Evolutionary conservation across 2,888 invertebrate genomes (phyloP).

Genomic region (Beris chalybata): DNA sequence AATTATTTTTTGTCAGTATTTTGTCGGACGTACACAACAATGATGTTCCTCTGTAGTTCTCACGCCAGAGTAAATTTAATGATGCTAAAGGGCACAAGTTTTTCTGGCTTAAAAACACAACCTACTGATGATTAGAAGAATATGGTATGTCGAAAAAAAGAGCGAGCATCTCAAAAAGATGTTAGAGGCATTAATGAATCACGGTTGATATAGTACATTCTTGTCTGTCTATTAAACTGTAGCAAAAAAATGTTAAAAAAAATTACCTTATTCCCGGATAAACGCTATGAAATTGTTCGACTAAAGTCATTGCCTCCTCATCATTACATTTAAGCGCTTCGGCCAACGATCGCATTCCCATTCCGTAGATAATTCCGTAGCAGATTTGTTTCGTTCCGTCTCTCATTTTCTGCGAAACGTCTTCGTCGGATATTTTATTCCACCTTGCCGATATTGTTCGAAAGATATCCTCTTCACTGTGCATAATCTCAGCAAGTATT

Average conservation of each 20-base stretch:
- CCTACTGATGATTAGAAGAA: too few species aligned
- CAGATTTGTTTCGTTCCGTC: constrained; percentile 90
- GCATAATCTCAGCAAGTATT: constrained; percentile 68
- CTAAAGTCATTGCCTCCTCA: constrained; percentile 76
- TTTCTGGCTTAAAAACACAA: too few species aligned
- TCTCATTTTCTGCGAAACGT: constrained; percentile 76
- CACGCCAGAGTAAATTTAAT: too few species aligned
- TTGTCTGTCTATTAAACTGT: background rate
- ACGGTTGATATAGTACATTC: background rate
- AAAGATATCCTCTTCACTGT: constrained; percentile 75
- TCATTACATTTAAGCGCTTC: constrained; percentile 78
- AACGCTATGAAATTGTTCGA: constrained; percentile 76
- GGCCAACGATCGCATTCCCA: constrained; percentile 81
- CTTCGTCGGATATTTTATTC: constrained; percentile 69
- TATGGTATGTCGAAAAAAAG: too few species aligned
- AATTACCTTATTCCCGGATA: constrained; percentile 72
- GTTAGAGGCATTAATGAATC: constrained; percentile 43
- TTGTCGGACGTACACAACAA: too few species aligned
- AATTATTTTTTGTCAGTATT: too few species aligned
- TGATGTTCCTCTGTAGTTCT: too few species aligned
- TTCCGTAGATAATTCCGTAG: constrained; percentile 97
- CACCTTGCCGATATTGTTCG: constrained; percentile 83
- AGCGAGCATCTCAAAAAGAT: constrained; percentile 20
- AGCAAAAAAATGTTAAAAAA: constrained; percentile 43
- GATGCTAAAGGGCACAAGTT: too few species aligned